Conservation (phyloP, 92 coral and sea anemone genomes). For the Pocillopora meandrina region DNA sequence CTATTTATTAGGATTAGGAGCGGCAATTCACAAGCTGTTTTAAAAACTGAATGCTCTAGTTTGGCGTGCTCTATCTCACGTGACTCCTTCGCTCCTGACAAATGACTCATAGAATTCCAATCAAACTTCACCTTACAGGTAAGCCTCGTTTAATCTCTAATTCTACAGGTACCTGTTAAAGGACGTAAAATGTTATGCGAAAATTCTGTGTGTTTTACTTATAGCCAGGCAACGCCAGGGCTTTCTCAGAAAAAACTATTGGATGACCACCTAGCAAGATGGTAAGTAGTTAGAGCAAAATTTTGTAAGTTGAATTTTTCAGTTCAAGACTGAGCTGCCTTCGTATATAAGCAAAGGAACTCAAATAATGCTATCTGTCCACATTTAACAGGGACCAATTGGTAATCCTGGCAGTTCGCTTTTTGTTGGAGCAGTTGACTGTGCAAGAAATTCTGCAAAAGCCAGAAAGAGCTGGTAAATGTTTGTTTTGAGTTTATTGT, state of each 20-base stretch:
- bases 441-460: constrained; percentile 8
- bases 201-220: not conserved
- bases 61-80: no score
- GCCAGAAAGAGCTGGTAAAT: not conserved
- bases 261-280: constrained; percentile 15
- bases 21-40: no score
- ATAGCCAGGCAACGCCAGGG: not conserved
- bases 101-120: no score
- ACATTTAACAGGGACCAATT: constrained; percentile 18
- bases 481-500: constrained; percentile 14
- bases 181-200: not conserved
- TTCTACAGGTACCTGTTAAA: not conserved
- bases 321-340: not conserved
- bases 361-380: constrained; percentile 7
- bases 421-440: constrained; percentile 5
- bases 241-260: constrained; percentile 13
- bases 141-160: no score
- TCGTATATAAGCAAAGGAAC: constrained; percentile 8
- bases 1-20: no score
- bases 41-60: no score
- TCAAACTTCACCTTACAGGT: no score
- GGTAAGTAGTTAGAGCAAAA: constrained; percentile 8
- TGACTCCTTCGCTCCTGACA: no score
- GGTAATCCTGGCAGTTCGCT: constrained; percentile 7
- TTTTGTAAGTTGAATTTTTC: constrained; percentile 8